Percentiles rank a stretch among this genome's conserved stretches.
These are phyloP conservation scores for Germaria angustata DNA, from an alignment of 2,888 invertebrate species.

Conservation along the genomic window DNA sequence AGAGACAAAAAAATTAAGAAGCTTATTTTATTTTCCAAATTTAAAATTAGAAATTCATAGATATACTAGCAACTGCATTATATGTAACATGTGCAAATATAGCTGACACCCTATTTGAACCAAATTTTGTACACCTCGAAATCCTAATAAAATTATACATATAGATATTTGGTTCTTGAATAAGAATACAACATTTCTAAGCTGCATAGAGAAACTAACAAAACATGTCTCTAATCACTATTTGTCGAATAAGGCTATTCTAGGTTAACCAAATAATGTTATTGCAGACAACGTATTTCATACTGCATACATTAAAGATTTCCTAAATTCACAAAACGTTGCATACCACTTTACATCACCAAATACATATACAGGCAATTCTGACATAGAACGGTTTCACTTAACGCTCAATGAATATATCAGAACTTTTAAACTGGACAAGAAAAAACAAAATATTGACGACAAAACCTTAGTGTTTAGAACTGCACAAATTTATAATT, in stretches of 20 bases:
- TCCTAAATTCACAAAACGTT: background rate
- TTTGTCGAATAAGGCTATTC: background rate
- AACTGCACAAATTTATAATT: no score
- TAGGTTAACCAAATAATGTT: background rate
- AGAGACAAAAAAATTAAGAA: no score
- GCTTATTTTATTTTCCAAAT: no score
- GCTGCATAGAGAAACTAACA: constrained; percentile 8
- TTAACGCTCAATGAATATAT: background rate
- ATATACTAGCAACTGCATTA: constrained; percentile 58
- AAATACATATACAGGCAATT: background rate
- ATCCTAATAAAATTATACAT: background rate
- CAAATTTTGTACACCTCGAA: constrained; percentile 47
- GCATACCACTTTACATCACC: constrained; percentile 13
- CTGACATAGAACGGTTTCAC: background rate
- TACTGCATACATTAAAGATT: background rate
- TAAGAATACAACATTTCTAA: background rate
- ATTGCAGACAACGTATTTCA: background rate
- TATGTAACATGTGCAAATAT: no score
- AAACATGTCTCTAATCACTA: constrained; percentile 13
- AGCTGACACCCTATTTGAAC: constrained; percentile 58
- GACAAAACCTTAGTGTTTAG: no score
- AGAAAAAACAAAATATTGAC: no score
- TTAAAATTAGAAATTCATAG: no score
- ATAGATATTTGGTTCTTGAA: background rate
- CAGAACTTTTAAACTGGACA: background rate